phyloP scores from a whole-genome alignment of 1,140 invertebrate genomes.

The Bemisia tabaci region DNA sequence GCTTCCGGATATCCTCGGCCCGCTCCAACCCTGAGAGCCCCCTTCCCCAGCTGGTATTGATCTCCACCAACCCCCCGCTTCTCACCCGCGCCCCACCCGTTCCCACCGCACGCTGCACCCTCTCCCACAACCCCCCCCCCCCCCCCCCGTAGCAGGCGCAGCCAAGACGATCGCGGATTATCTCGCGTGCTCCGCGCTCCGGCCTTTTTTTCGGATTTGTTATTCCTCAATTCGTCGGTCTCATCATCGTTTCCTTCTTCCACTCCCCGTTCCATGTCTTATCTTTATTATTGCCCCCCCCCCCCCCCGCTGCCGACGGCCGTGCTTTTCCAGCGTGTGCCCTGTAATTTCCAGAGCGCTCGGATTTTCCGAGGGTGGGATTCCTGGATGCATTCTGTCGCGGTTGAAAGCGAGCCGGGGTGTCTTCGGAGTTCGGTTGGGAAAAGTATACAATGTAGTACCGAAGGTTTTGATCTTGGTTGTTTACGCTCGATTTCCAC shows the following conservation, averaged over 20 bases:
- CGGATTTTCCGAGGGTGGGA: not conserved
- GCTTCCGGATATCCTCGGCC: not conserved
- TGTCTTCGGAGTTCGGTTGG: too few species aligned
- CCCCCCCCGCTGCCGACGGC: too few species aligned
- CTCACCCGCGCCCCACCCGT: not conserved
- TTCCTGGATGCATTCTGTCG: too few species aligned
- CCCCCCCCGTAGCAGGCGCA: too few species aligned
- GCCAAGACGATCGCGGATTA: not conserved
- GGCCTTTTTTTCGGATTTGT: not conserved
- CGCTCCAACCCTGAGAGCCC: not conserved
- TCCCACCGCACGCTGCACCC: too few species aligned
- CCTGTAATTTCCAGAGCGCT: not conserved
- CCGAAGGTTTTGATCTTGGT: too few species aligned
- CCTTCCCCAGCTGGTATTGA: not conserved
- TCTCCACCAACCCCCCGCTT: not conserved
- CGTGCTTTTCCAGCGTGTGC: not conserved
- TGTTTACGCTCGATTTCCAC: too few species aligned
- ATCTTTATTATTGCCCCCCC: not conserved
- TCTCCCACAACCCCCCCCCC: not conserved
- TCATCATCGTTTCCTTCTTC: not conserved
- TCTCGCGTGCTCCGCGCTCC: not conserved
- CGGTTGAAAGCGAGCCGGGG: too few species aligned
- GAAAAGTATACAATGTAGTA: too few species aligned
- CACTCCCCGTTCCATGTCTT: not conserved
- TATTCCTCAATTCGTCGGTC: not conserved